A percentile compares a stretch with the other conserved stretches of the same genome.
phyloP scores from a whole-genome alignment of 2,797 vertebrate genomes.

The Tarsius wallacei region DNA sequence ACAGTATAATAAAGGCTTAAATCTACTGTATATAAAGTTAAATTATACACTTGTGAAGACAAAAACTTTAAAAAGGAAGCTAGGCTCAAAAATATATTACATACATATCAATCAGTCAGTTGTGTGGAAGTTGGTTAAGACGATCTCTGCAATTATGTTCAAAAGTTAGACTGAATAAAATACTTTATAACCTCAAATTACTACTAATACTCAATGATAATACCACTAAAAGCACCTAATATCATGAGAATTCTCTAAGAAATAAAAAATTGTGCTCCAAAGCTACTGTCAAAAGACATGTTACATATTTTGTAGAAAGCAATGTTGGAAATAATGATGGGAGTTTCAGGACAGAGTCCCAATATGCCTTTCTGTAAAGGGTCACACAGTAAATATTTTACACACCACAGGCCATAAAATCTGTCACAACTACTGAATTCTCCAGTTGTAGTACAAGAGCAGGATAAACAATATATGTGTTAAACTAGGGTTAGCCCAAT shows the following conservation, averaged over 20 bases:
- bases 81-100: constrained; percentile 17
- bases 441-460: not conserved
- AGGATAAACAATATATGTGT: not conserved
- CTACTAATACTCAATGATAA: not conserved
- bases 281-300: not conserved
- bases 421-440: not conserved
- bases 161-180: constrained; percentile 24
- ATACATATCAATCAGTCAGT: not conserved
- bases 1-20: constrained; percentile 6
- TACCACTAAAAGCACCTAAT: not conserved
- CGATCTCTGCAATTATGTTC: not conserved
- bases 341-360: not conserved
- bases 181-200: not conserved
- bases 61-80: constrained; percentile 24
- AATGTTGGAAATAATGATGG: not conserved
- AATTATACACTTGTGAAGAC: not conserved
- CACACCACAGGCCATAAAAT: fast-evolving
- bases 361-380: not conserved
- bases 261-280: not conserved
- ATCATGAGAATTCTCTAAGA: constrained; percentile 7
- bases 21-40: not conserved
- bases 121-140: not conserved
- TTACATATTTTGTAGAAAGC: not conserved
- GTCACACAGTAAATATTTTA: not conserved
- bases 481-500: not conserved